Evolutionary conservation across 2,113 vertebrate genomes (phyloP).

Genomic region (Anthoscopus minutus): DNA sequence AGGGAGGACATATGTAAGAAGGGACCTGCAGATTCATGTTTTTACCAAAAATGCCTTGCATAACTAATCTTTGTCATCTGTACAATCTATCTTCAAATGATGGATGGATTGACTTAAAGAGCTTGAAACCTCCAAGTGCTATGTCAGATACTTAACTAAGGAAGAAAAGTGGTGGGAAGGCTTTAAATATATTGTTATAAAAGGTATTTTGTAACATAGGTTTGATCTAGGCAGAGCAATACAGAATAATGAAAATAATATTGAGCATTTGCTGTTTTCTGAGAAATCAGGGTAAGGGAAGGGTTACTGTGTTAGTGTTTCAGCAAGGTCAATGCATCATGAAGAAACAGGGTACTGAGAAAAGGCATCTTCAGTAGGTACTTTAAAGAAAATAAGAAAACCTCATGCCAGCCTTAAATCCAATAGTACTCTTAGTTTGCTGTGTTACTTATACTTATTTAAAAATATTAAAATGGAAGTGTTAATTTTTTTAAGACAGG

Average conservation of each 20-base stretch:
- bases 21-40: not conserved
- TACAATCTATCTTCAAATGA: not conserved
- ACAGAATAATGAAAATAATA: not conserved
- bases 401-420: not conserved
- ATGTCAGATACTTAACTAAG: not conserved
- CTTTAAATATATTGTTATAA: not conserved
- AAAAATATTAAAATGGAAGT: not conserved
- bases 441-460: not conserved
- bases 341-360: accelerated
- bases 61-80: not conserved
- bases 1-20: not conserved
- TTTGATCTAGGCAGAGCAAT: not conserved
- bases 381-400: not conserved
- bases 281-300: not conserved
- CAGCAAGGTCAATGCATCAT: not conserved
- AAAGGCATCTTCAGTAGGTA: not conserved
- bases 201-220: not conserved
- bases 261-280: not conserved
- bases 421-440: not conserved
- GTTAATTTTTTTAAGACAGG: not conserved
- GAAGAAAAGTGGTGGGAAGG: not conserved
- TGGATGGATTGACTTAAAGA: not conserved
- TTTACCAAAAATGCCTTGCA: not conserved
- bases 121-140: not conserved
- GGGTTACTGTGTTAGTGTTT: not conserved